Conservation (phyloP, 2,888 invertebrate species). For the Iphiclides podalirius region DNA sequence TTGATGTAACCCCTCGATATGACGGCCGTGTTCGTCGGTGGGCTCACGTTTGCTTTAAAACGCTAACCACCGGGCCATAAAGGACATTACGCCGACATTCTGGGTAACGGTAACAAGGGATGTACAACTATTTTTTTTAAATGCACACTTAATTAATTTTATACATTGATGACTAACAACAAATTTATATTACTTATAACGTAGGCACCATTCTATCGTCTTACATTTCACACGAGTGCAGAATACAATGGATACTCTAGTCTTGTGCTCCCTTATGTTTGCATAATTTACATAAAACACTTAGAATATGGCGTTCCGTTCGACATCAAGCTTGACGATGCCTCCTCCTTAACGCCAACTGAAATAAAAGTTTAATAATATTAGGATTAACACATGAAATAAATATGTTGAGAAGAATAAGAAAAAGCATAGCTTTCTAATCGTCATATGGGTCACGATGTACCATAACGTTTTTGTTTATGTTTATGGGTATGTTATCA, state of each 20-base stretch:
- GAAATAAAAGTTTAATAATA: too few relatives aligned
- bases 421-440: too few relatives aligned
- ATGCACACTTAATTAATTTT: slow-evolving; percentile 12
- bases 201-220: slow-evolving; percentile 15
- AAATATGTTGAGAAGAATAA: too few relatives aligned
- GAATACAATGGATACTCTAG: slow-evolving; percentile 20
- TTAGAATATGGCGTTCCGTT: slow-evolving; percentile 67
- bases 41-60: slow-evolving; percentile 5
- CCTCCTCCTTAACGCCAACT: slow-evolving; percentile 70
- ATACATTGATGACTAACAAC: slow-evolving; percentile 17
- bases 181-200: slow-evolving; percentile 10
- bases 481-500: too few relatives aligned
- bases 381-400: too few relatives aligned
- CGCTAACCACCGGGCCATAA: too few relatives aligned
- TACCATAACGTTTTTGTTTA: too few relatives aligned
- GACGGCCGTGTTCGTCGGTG: neutral
- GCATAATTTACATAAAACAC: slow-evolving; percentile 59
- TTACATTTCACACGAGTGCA: slow-evolving; percentile 20
- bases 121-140: neutral
- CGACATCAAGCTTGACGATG: slow-evolving; percentile 53
- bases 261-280: slow-evolving; percentile 19
- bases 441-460: too few relatives aligned
- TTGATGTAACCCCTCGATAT: slow-evolving; percentile 2
- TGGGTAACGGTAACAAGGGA: too few relatives aligned
- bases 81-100: too few relatives aligned